Percentiles rank a stretch among this genome's conserved stretches.
These are phyloP conservation scores for Protomyctophum bolini DNA, from an alignment of 2,113 vertebrate genomes.

Conservation along the genomic window DNA sequence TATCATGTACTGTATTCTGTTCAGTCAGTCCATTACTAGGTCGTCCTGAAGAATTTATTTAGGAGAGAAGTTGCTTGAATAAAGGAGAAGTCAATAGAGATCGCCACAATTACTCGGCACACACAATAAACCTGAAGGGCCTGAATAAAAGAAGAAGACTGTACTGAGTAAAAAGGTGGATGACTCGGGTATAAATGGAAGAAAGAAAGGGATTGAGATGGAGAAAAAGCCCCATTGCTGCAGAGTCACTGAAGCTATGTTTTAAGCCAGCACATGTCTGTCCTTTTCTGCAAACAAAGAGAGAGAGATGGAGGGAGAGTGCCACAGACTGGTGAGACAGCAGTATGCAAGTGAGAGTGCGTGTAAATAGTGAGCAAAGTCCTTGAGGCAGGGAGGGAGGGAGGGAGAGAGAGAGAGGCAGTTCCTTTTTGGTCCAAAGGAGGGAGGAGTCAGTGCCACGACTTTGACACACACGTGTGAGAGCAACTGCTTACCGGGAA, in stretches of 20 bases:
- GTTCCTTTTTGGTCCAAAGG: constrained; percentile 29
- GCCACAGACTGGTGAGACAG: constrained; percentile 42
- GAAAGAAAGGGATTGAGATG: neutral
- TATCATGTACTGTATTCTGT: too few relatives aligned
- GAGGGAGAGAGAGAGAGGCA: constrained; percentile 19
- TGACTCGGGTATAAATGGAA: neutral
- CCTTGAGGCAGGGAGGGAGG: neutral
- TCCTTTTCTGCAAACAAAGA: constrained; percentile 16
- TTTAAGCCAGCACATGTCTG: constrained; percentile 14
- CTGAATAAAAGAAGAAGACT: constrained; percentile 13
- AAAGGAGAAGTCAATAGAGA: neutral
- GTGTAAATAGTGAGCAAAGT: neutral
- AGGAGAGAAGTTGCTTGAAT: too few relatives aligned
- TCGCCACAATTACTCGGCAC: neutral
- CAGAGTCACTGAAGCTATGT: constrained; percentile 37
- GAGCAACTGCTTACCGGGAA: constrained; percentile 45
- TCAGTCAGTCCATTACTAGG: neutral
- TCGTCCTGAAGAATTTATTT: neutral
- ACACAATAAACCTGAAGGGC: neutral
- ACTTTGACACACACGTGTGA: constrained; percentile 74
- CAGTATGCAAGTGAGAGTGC: constrained; percentile 23
- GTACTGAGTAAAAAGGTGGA: neutral
- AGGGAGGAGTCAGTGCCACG: constrained; percentile 56
- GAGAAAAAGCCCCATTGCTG: constrained; percentile 25
- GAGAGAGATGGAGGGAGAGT: constrained; percentile 20